Percentiles rank a stretch among this genome's conserved stretches.
phyloP scores from a whole-genome alignment of 2,113 vertebrate genomes.

The Ascaphus truei region DNA sequence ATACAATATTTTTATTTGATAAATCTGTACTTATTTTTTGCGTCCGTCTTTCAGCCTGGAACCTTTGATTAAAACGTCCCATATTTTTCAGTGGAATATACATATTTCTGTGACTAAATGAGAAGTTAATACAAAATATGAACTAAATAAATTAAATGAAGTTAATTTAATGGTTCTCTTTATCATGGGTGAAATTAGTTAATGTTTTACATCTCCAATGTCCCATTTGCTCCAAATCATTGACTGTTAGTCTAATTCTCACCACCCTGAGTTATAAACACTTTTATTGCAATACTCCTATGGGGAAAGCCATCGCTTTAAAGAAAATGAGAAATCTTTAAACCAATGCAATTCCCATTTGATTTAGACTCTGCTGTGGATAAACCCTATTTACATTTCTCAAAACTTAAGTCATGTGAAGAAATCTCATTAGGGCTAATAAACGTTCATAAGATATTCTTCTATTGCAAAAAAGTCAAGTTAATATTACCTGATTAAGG shows the following conservation, averaged over 20 bases:
- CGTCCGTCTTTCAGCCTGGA: too few relatives aligned
- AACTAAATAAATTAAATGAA: not conserved
- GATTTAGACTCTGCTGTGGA: slow-evolving; percentile 28
- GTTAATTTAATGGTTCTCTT: not conserved
- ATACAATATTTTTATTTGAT: too few relatives aligned
- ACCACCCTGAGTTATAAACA: slow-evolving; percentile 44
- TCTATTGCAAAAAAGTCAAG: not conserved
- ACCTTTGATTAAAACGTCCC: too few relatives aligned
- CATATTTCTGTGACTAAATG: not conserved
- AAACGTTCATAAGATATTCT: slow-evolving; percentile 21
- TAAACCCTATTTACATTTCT: slow-evolving; percentile 31
- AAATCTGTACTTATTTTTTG: too few relatives aligned
- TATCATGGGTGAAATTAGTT: slow-evolving; percentile 3
- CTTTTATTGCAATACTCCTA: slow-evolving; percentile 42
- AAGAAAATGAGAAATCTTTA: slow-evolving; percentile 22
- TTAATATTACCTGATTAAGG: slow-evolving; percentile 29
- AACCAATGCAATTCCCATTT: slow-evolving; percentile 21
- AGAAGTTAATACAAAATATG: not conserved
- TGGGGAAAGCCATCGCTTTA: slow-evolving; percentile 32
- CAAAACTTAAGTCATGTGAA: slow-evolving; percentile 30
- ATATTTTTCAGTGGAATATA: not conserved
- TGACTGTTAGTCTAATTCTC: slow-evolving; percentile 46
- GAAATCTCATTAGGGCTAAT: slow-evolving; percentile 30
- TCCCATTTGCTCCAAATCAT: slow-evolving; percentile 38
- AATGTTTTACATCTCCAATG: slow-evolving; percentile 45